Conservation (phyloP, 37 sponge, comb jelly and placozoan genomes). For the Eunapius fragilis region DNA sequence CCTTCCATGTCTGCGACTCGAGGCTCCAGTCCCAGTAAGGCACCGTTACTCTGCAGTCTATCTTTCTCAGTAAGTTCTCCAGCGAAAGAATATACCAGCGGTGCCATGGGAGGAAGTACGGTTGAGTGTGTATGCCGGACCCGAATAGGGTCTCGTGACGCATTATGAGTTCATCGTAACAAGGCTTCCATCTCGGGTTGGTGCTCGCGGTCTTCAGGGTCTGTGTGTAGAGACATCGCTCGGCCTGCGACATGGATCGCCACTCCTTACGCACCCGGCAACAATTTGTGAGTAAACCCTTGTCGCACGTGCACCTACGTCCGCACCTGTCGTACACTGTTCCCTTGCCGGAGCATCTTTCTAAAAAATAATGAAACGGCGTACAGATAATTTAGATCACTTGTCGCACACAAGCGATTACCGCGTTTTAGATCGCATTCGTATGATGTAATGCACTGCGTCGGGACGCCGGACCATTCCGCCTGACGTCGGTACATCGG, state of each 20-base stretch:
- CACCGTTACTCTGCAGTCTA: constrained; percentile 49
- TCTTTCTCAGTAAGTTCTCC: constrained; percentile 40
- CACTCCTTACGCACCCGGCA: constrained; percentile 49
- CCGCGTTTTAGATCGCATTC: neutral
- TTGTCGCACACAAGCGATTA: too few species aligned
- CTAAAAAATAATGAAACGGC: too few species aligned
- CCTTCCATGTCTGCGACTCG: constrained; percentile 28
- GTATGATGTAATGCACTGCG: neutral
- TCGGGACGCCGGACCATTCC: neutral
- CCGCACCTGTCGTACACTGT: constrained; percentile 42
- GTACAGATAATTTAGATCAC: too few species aligned
- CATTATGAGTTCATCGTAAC: constrained; percentile 26
- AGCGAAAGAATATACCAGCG: constrained; percentile 52
- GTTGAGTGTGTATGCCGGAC: constrained; percentile 25
- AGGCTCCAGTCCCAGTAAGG: constrained; percentile 75
- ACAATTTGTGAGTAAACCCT: constrained; percentile 20
- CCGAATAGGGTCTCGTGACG: constrained; percentile 16
- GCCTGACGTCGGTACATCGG: neutral
- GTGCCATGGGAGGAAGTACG: constrained; percentile 50
- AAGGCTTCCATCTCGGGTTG: neutral
- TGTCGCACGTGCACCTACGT: constrained; percentile 29
- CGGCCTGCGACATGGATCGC: constrained; percentile 30
- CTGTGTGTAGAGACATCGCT: constrained; percentile 29
- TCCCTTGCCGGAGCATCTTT: neutral
- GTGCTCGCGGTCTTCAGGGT: constrained; percentile 6